Evolutionary conservation across 2,888 invertebrate genomes (phyloP), one percentile per base, ranked within the genome.

Genomic region (Sialis lutaria): DNA sequence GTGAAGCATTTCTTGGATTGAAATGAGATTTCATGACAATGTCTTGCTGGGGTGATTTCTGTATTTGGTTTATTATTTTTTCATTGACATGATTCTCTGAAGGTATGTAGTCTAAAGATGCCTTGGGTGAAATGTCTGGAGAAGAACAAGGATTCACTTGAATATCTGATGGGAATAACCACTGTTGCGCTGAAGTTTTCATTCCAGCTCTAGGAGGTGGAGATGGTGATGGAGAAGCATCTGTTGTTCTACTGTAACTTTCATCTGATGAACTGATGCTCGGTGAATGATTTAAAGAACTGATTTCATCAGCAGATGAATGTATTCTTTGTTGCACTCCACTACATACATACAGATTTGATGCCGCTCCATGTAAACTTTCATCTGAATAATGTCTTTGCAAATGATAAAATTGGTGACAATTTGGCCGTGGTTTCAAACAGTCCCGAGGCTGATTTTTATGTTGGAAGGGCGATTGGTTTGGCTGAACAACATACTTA

Each of bases 201-300:
- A 55, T 51, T 9, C 53, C 55, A 33, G 54, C 54, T 59, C 40
- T 62, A 54, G 42, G 60, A 7, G 68, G 67, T 5, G 69, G 69
- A 44, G 69, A 69, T 4, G 72, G 72, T 3, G 70, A 70, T 8
- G 70, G 75, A 52, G 77, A 75, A 33, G 77, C 85, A 57, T 83
- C 82, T 0, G 84, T 85, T 5, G 85, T 85, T 54, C 85, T 74
- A 40, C 84, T 83, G 59, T 83, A 86, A 63, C 85, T 85, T 64
- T 87, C 87, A 58, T 87, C 86, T 0, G 86, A 87, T 47, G 86
- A 86, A 61, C 83, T 84, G 52, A 86, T 78, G 58, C 83, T 84
- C 1, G 86, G 84, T 6, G 85, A 85, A 55, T 84, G 79, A 46
- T 85, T 85, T 7, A 85, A 67, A 0, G 85, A 85, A 57, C 84